These are phyloP conservation scores for Myzus persicae DNA, from an alignment of 1,140 invertebrate species.

Conservation along the genomic window DNA sequence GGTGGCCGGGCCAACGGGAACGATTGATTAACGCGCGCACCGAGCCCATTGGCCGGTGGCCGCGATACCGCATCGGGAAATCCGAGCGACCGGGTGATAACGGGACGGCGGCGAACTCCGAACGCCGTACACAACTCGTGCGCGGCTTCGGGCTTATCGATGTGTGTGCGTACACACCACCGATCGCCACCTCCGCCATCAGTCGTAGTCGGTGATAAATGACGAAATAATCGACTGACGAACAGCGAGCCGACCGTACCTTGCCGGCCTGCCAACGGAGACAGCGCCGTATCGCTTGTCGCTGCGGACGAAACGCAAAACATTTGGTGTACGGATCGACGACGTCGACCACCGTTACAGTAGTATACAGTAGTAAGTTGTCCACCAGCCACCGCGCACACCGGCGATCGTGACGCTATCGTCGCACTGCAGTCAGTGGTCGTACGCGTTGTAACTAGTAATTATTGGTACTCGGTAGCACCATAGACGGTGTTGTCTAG, in stretches of 20 bases:
- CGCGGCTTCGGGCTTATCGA: not conserved
- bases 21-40: not conserved
- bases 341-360: not conserved
- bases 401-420: not conserved
- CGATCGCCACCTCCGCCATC: not conserved
- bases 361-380: too few relatives aligned
- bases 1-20: not conserved
- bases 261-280: not conserved
- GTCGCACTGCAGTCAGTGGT: not conserved
- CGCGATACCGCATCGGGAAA: conserved; percentile 7
- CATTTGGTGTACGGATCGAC: not conserved
- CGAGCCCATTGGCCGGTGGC: not conserved
- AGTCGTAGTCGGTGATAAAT: not conserved
- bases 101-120: conserved; percentile 7
- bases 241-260: not conserved
- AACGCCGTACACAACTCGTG: conserved; percentile 5
- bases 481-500: not conserved
- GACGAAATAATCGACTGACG: not conserved
- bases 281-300: not conserved
- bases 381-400: not conserved
- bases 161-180: conserved; percentile 2
- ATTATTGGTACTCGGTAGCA: too few relatives aligned
- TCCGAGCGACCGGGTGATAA: not conserved
- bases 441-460: not conserved
- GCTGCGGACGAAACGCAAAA: not conserved